Evolutionary conservation across 2,113 vertebrate genomes (phyloP).

Genomic region (Silurus meridionalis): DNA sequence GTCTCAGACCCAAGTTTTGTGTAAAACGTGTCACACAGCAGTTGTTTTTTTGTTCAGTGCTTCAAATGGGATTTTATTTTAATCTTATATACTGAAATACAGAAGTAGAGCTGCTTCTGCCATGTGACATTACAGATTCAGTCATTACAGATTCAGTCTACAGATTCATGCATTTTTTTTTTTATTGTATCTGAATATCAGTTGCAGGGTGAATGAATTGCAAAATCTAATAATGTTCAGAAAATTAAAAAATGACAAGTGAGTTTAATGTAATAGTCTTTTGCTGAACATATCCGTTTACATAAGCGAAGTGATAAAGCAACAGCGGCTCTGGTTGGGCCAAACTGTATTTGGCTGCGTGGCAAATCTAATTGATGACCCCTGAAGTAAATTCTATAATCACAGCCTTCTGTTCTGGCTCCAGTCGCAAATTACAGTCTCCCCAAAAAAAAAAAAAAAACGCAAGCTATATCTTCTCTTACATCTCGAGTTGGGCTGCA

Average conservation of each 20-base stretch:
- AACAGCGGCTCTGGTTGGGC: not conserved
- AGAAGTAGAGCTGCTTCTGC: not conserved
- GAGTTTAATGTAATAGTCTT: not conserved
- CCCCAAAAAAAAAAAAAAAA: not conserved
- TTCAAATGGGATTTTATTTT: not conserved
- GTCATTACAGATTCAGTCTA: not conserved
- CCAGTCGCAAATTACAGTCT: slow-evolving; percentile 14
- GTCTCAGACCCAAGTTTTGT: not conserved
- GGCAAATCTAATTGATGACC: slow-evolving; percentile 12
- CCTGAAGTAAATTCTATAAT: slow-evolving; percentile 29
- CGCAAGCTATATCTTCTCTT: not conserved
- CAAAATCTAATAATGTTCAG: not conserved
- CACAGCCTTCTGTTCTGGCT: slow-evolving; percentile 15
- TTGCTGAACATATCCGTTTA: not conserved
- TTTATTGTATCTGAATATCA: not conserved
- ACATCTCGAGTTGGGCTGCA: not conserved
- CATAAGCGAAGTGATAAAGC: not conserved
- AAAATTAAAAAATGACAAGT: not conserved
- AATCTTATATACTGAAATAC: not conserved
- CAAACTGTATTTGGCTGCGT: not conserved
- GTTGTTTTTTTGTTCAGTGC: not conserved
- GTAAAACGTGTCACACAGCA: not conserved
- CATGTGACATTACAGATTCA: not conserved
- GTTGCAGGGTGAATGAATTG: not conserved
- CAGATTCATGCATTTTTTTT: no score